Percentiles rank a stretch among this genome's conserved stretches.
Evolutionary conservation across 1,140 invertebrate genomes (phyloP).

Genomic region (Drosophila mojavensis): DNA sequence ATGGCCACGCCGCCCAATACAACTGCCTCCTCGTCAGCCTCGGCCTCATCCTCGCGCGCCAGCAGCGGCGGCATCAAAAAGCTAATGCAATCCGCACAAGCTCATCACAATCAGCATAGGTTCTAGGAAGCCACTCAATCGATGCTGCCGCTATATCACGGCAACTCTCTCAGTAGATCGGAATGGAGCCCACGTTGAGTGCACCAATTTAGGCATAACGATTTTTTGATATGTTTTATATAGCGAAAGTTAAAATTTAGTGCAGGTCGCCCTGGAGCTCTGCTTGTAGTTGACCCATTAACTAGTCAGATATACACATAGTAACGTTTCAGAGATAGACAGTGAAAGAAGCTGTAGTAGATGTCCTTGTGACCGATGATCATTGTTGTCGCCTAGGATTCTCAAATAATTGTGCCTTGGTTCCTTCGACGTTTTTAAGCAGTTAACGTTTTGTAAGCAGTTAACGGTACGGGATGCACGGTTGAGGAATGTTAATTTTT

Average conservation of each 20-base stretch:
- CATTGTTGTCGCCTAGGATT: conserved; percentile 50
- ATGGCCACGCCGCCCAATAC: conserved; percentile 57
- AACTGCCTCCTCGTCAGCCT: conserved; percentile 64
- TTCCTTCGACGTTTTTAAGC: conserved; percentile 72
- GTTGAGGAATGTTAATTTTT: conserved; percentile 31
- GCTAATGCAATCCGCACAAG: conserved; percentile 33
- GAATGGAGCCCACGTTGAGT: background rate
- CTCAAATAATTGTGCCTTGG: conserved; percentile 79
- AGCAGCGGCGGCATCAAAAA: conserved; percentile 61
- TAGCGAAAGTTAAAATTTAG: conserved; percentile 62
- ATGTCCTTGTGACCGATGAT: conserved; percentile 4
- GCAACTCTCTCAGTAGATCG: background rate
- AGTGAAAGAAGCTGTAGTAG: conserved; percentile 22
- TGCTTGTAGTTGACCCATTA: conserved; percentile 48
- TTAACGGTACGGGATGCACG: background rate
- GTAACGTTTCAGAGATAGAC: conserved; percentile 33
- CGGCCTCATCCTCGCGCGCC: conserved; percentile 60
- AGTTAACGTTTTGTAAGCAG: conserved; percentile 48
- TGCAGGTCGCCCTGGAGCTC: conserved; percentile 27
- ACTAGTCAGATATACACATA: conserved; percentile 29
- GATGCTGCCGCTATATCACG: background rate
- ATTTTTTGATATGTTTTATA: conserved; percentile 69
- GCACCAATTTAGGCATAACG: conserved; percentile 33
- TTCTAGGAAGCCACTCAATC: conserved; percentile 20
- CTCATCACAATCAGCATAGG: conserved; percentile 36